phyloP scores from a whole-genome alignment of 2,888 invertebrate genomes.

The Syrphus vitripennis region DNA sequence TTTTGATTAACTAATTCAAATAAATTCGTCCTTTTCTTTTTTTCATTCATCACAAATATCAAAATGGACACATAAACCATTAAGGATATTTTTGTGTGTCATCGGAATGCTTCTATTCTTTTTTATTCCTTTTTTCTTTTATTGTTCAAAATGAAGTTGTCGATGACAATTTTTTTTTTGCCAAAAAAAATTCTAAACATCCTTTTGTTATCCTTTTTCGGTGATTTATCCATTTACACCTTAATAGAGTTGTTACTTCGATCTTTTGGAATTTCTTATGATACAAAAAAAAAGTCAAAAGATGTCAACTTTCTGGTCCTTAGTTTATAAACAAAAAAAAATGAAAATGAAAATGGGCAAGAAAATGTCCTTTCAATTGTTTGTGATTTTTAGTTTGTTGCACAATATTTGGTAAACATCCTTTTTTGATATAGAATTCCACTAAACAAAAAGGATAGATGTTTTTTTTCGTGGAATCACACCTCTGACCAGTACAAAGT shows the following conservation, averaged over 20 bases:
- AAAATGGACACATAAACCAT: conserved; percentile 51
- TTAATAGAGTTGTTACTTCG: conserved; percentile 56
- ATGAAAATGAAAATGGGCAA: conserved; percentile 29
- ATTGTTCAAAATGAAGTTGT: conserved; percentile 54
- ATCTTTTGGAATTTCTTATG: not conserved
- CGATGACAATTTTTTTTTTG: conserved; percentile 30
- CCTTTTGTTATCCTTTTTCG: conserved; percentile 47
- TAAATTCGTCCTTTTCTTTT: conserved; percentile 31
- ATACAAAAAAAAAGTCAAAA: conserved; percentile 23
- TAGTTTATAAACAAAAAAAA: not conserved
- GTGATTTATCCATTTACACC: conserved; percentile 68
- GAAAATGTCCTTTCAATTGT: conserved; percentile 57
- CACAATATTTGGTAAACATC: conserved; percentile 64
- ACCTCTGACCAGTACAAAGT: conserved; percentile 29
- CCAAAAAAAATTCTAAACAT: conserved; percentile 13
- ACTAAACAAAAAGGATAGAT: not conserved
- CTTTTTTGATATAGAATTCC: conserved; percentile 30
- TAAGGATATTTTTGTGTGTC: conserved; percentile 28
- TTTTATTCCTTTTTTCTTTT: not conserved
- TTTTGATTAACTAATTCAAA: conserved; percentile 44
- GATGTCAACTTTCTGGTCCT: conserved; percentile 4
- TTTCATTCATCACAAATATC: conserved; percentile 22
- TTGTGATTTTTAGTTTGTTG: conserved; percentile 43
- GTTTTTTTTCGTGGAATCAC: conserved; percentile 51
- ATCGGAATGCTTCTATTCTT: not conserved